phyloP scores from a whole-genome alignment of 2,113 vertebrate genomes.

The Lasiurus borealis region DNA sequence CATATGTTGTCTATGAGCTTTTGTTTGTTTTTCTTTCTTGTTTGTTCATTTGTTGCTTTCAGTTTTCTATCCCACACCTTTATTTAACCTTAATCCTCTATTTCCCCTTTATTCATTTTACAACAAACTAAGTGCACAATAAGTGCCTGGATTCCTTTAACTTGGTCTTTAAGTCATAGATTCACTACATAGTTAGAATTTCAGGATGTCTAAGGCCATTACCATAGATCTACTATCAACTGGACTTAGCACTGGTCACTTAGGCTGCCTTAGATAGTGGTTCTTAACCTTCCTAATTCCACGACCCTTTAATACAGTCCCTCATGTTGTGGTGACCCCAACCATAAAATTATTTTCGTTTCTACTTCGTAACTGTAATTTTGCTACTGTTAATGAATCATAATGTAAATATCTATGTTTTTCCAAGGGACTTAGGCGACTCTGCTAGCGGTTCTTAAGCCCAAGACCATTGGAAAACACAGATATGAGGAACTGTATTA shows the following conservation, averaged over 20 bases:
- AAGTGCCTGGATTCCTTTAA: neutral
- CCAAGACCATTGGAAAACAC: too few relatives aligned
- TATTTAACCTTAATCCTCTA: constrained; percentile 34
- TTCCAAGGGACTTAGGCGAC: too few relatives aligned
- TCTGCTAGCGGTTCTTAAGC: too few relatives aligned
- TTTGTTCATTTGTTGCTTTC: neutral
- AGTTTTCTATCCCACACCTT: neutral
- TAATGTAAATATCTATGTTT: too few relatives aligned
- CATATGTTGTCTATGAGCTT: neutral
- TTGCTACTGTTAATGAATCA: too few relatives aligned
- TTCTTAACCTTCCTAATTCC: too few relatives aligned
- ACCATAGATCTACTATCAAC: neutral
- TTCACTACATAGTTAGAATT: neutral
- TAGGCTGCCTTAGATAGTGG: neutral
- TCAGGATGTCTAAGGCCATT: neutral
- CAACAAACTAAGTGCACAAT: neutral
- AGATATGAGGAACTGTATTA: too few relatives aligned
- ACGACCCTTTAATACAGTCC: too few relatives aligned
- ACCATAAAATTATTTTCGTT: too few relatives aligned
- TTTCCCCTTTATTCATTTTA: constrained; percentile 36
- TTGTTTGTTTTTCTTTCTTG: neutral
- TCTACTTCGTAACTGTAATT: too few relatives aligned
- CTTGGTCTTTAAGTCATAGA: constrained; percentile 21
- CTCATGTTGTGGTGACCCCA: too few relatives aligned
- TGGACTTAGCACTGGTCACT: neutral